Percentiles rank a stretch among this genome's conserved stretches.
phyloP scores from a whole-genome alignment of 2,113 vertebrate genomes.

The Ceyx melanurus region DNA sequence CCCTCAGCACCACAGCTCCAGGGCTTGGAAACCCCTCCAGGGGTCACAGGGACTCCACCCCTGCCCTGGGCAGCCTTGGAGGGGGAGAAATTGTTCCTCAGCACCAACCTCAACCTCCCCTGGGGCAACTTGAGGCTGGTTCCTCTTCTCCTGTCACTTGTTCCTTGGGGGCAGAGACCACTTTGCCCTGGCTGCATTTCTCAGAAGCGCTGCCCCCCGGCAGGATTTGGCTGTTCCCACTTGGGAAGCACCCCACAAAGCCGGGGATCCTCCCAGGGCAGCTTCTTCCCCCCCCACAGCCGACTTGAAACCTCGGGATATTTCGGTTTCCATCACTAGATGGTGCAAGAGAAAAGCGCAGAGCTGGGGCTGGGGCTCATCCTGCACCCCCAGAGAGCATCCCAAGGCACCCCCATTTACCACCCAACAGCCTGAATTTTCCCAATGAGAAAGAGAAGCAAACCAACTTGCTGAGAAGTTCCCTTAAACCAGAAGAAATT shows the following conservation, averaged over 20 bases:
- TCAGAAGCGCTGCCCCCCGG: background rate
- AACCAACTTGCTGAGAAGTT: background rate
- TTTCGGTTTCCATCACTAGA: conserved; percentile 9
- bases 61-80: background rate
- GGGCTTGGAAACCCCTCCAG: no score
- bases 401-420: no score
- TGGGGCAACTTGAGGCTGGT: no score
- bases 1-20: no score
- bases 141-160: no score
- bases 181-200: background rate
- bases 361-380: background rate
- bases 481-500: background rate
- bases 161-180: no score
- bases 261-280: background rate
- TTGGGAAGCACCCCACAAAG: accelerated
- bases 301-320: background rate
- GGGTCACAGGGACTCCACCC: no score
- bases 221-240: background rate
- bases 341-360: conserved; percentile 23
- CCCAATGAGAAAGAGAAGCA: background rate
- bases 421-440: background rate
- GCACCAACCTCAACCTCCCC: background rate
- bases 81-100: background rate
- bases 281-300: background rate
- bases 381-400: no score